Percentiles rank a stretch among this genome's conserved stretches.
Conservation (phyloP, 1,140 invertebrate species). For the Solenopsis fugax region DNA sequence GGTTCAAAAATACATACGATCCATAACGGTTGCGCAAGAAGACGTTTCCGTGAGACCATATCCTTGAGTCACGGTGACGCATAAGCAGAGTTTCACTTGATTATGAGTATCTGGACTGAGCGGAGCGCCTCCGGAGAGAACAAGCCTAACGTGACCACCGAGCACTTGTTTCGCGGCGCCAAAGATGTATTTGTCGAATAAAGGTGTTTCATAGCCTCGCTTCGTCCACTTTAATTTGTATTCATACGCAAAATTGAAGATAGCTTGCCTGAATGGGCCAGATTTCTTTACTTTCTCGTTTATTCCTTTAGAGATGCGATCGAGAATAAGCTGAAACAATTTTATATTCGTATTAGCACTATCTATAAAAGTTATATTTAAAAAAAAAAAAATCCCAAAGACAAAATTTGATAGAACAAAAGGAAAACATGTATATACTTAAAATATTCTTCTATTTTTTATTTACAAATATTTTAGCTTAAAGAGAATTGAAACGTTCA, state of each 20-base stretch:
- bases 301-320: slow-evolving; percentile 98
- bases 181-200: slow-evolving; percentile 90
- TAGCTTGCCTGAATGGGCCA: slow-evolving; percentile 90
- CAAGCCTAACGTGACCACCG: slow-evolving; percentile 94
- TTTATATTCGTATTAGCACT: neutral
- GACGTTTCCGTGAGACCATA: slow-evolving; percentile 99
- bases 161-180: slow-evolving; percentile 91
- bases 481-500: too few species aligned
- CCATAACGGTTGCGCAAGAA: slow-evolving; percentile 96
- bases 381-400: neutral
- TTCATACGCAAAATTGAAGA: slow-evolving; percentile 96
- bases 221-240: slow-evolving; percentile 96
- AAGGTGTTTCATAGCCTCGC: slow-evolving; percentile 93
- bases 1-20: slow-evolving; percentile 88
- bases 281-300: slow-evolving; percentile 95
- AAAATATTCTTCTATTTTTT: neutral
- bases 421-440: neutral
- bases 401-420: neutral
- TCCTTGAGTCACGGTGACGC: slow-evolving; percentile 96
- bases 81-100: slow-evolving; percentile 97
- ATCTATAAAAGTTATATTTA: neutral
- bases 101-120: slow-evolving; percentile 98
- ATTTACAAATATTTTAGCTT: too few species aligned
- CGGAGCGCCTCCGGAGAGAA: slow-evolving; percentile 97
- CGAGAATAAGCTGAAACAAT: slow-evolving; percentile 93